Base-by-base conservation (phyloP, 2,888 invertebrate genomes). In the Adelphocoris suturalis region DNA sequence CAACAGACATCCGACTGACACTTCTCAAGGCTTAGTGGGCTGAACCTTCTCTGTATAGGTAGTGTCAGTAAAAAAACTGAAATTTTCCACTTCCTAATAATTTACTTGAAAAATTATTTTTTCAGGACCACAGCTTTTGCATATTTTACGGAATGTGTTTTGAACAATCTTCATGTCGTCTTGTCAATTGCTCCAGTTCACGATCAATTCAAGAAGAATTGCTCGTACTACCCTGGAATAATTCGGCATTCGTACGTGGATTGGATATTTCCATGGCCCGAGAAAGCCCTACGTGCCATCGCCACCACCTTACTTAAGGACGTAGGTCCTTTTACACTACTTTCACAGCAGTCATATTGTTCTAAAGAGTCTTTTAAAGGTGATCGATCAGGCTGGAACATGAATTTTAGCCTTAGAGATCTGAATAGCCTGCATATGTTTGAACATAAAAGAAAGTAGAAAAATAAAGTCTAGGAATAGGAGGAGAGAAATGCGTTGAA, bases 211-310 rank as follows among this genome's bases (percentile, higher is more conserved):
- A 95, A 98, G 82, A 97, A 96, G 92, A 95, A 97, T 23, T 98
- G 98, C 92, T 95, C 98, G 91, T 98, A 96, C 94, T 98, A 98
- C 93, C 98, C 98, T 0, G 98, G 98, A 0, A 94, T 98, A 81
- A 97, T 98, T 61, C 98, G 98, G 93, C 97, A 97, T 93, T 97
- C 98, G 0, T 97, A 97, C 61, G 98, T 98, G 91, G 98, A 98
- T 93, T 98, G 98, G 98, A 96, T 98, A 93, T 98, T 97, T 93
- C 96, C 98, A 0, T 98, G 98, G 98, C 98, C 98, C 0, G 95
- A 96, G 91, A 97, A 98, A 93, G 98, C 98, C 0, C 93, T 98
- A 82, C 94, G 96, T 89, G 97, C 98, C 0, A 98, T 98, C 0
- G 98, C 98, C 0, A 96, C 96, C 90, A 96, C 97, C 0, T 97